Evolutionary conservation across 2,888 invertebrate genomes (phyloP).

Genomic region (Spisula subtruncata): DNA sequence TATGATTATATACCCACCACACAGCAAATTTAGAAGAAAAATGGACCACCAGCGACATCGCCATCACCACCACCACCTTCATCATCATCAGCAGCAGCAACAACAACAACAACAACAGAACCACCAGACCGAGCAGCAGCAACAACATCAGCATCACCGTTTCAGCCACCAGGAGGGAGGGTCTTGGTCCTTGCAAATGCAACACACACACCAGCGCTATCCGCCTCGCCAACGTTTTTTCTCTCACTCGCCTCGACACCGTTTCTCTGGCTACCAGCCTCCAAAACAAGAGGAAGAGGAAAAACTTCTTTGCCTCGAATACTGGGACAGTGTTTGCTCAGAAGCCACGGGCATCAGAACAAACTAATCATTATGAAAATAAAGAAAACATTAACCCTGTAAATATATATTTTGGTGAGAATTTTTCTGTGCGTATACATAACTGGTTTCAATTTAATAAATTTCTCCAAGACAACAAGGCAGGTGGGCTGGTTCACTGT

Average conservation of each 20-base stretch:
- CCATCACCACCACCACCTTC: slow-evolving; percentile 52
- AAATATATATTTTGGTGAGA: slow-evolving; percentile 81
- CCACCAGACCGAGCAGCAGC: slow-evolving; percentile 47
- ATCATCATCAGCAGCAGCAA: slow-evolving; percentile 51
- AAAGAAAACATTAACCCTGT: slow-evolving; percentile 61
- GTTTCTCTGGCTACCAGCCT: slow-evolving; percentile 70
- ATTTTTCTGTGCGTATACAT: slow-evolving; percentile 79
- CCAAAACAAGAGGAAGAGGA: slow-evolving; percentile 74
- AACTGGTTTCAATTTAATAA: slow-evolving; percentile 78
- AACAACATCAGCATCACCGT: slow-evolving; percentile 47
- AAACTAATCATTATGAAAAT: neutral
- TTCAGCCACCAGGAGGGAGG: slow-evolving; percentile 11
- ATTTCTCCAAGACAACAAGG: slow-evolving; percentile 73
- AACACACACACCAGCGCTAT: slow-evolving; percentile 41
- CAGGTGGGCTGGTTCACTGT: slow-evolving; percentile 78
- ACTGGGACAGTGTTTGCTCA: slow-evolving; percentile 37
- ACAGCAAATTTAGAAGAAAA: slow-evolving; percentile 64
- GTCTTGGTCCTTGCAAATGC: neutral
- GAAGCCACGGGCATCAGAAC: neutral
- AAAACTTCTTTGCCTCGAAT: slow-evolving; percentile 37
- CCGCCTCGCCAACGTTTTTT: slow-evolving; percentile 66
- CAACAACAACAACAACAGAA: slow-evolving; percentile 56
- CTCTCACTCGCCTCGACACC: slow-evolving; percentile 45
- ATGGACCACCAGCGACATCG: slow-evolving; percentile 51
- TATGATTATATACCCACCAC: slow-evolving; percentile 52